Conservation (phyloP, 2,888 invertebrate genomes). For the Megaustenia siamemsis region DNA sequence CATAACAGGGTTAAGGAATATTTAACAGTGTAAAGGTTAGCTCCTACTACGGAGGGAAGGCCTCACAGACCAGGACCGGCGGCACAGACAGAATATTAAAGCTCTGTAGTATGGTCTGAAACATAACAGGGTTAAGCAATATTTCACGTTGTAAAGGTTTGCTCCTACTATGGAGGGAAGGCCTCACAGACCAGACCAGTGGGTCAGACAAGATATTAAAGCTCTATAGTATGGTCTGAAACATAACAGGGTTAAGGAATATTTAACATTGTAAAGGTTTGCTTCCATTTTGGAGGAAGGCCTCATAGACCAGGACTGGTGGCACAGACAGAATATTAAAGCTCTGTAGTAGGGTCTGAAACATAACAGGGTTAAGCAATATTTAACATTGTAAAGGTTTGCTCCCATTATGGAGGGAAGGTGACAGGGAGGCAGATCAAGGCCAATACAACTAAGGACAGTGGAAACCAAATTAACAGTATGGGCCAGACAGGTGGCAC, state of each 20-base stretch:
- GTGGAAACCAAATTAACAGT: no score
- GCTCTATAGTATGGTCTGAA: conserved; percentile 86
- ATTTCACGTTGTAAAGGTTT: no score
- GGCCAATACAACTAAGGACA: no score
- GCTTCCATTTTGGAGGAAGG: no score
- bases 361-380: conserved; percentile 46
- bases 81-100: conserved; percentile 86
- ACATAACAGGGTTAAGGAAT: conserved; percentile 46
- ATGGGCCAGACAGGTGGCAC: no score
- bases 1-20: conserved; percentile 42
- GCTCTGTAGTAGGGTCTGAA: conserved; percentile 86
- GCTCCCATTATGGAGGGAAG: no score
- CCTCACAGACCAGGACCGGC: conserved; percentile 84
- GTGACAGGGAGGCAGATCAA: no score
- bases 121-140: conserved; percentile 46
- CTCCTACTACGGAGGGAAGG: no score
- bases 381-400: no score
- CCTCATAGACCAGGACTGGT: conserved; percentile 84
- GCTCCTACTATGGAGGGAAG: no score
- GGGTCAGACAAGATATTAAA: conserved; percentile 86
- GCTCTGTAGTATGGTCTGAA: conserved; percentile 86
- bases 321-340: conserved; percentile 86
- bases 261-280: no score
- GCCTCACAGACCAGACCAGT: conserved; percentile 84
- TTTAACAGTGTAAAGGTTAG: no score